Conservation (phyloP, 2,113 vertebrate genomes). For the Phaethon lepturus region DNA sequence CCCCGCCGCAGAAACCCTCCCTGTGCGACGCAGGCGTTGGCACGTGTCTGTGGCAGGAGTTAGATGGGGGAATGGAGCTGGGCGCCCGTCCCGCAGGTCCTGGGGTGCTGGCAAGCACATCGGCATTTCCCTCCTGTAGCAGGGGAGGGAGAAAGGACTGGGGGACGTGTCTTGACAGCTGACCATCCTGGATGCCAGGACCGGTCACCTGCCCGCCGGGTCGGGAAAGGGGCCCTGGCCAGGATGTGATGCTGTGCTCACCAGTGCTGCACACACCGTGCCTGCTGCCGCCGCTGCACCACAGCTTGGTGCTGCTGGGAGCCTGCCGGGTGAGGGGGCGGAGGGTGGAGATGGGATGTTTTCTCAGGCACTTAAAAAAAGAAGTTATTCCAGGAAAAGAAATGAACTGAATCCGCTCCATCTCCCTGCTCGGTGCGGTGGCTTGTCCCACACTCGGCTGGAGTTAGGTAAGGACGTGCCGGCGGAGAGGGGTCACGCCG, state of each 20-base stretch:
- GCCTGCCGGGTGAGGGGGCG: not conserved
- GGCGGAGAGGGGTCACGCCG: rapidly evolving
- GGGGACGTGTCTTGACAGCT: not conserved
- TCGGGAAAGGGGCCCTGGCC: not conserved
- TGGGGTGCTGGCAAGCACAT: not conserved
- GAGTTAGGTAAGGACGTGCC: not conserved
- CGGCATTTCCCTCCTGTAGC: rapidly evolving
- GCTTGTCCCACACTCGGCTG: not conserved
- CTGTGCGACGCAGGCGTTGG: rapidly evolving
- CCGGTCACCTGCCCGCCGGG: not conserved
- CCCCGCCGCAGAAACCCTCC: not conserved
- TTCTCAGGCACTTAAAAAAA: slow-evolving; percentile 1
- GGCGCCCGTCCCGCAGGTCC: not conserved
- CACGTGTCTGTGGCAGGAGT: rapidly evolving
- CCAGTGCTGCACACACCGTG: not conserved
- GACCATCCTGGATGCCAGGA: not conserved
- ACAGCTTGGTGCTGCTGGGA: not conserved
- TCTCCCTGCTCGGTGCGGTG: not conserved
- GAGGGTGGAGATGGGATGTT: slow-evolving; percentile 26
- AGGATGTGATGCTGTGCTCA: rapidly evolving
- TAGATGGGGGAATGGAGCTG: not conserved
- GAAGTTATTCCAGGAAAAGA: slow-evolving; percentile 48
- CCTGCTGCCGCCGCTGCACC: not conserved
- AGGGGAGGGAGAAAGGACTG: not conserved
- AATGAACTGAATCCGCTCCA: not conserved